Percentiles rank a stretch among this genome's conserved stretches.
Evolutionary conservation across 2,113 vertebrate genomes (phyloP).

Genomic region (Eupsittula cactorum): DNA sequence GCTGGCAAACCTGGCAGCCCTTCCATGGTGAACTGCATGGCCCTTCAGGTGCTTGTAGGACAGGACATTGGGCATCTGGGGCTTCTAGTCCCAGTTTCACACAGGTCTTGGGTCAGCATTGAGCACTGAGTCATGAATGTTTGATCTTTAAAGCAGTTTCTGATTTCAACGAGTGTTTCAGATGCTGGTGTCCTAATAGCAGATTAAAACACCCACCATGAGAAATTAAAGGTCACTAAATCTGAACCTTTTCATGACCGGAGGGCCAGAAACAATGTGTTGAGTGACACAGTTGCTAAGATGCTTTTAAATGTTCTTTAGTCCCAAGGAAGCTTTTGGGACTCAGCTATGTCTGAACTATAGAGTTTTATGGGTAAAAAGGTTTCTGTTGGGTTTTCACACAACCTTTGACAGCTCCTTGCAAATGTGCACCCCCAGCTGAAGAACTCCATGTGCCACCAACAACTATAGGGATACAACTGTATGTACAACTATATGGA

Average conservation of each 20-base stretch:
- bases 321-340: neutral
- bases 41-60: neutral
- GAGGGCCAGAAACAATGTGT: neutral
- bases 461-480: neutral
- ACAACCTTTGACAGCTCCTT: neutral
- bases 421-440: neutral
- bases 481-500: neutral
- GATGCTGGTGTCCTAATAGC: neutral
- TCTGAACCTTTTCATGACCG: neutral
- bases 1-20: neutral
- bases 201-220: neutral
- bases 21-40: neutral
- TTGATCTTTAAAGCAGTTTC: neutral
- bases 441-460: neutral
- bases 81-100: neutral
- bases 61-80: neutral
- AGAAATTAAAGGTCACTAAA: neutral
- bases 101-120: neutral
- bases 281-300: neutral
- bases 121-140: neutral
- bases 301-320: neutral
- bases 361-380: neutral
- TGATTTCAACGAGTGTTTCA: neutral
- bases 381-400: neutral
- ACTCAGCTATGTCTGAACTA: neutral